Base-by-base conservation (phyloP, 2,888 invertebrate species). In the Brassicogethes aeneus region DNA sequence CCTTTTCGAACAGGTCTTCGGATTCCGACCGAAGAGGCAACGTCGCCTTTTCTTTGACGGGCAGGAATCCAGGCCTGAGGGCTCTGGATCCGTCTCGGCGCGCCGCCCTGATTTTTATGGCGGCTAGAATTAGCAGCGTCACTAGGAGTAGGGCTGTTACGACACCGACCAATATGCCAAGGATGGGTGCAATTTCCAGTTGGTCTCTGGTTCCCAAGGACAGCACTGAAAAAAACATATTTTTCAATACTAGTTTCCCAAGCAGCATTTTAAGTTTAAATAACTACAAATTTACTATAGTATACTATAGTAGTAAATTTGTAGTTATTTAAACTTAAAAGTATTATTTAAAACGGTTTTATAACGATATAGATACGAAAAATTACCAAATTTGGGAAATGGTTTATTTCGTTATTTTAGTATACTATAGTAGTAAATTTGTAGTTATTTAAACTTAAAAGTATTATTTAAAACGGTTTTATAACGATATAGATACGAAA, bases 1-100 rank as follows among this genome's bases (percentile, higher is more conserved):
- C 90, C 51, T 75, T 74, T 50, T 78, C 79, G 56, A 85, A 83
- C 61, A 85, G 78, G 60, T 82, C 83, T 51, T 84, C 81, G 14
- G 79, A 75, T 51, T 69, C 71, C 54, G 72, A 75, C 52, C 74
- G 72, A 49, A 76, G 73, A 52, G 81, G 80, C 62, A 81, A 69
- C 41, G 79, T 74, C 47, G 77, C 80, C 69, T 83, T 84, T 65
- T 82, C 75, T 66, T 77, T 79, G 59, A 76, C 73, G 53, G 75
- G 72, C 51, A 77, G 70, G 65, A 74, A 73, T 57, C 74, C 71
- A 12, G 80, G 79, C 57, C 80, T 71, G 57, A 76, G 72, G 61
- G 77, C 72, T 52, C 61, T 53, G 30, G 60, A 60, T 29, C 66
- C 59, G 48, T 69, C 74, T 68, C 75, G 66, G 62, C 76, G 60